phyloP scores from a whole-genome alignment of 1,140 invertebrate genomes.

The Phymastichus coffea region DNA sequence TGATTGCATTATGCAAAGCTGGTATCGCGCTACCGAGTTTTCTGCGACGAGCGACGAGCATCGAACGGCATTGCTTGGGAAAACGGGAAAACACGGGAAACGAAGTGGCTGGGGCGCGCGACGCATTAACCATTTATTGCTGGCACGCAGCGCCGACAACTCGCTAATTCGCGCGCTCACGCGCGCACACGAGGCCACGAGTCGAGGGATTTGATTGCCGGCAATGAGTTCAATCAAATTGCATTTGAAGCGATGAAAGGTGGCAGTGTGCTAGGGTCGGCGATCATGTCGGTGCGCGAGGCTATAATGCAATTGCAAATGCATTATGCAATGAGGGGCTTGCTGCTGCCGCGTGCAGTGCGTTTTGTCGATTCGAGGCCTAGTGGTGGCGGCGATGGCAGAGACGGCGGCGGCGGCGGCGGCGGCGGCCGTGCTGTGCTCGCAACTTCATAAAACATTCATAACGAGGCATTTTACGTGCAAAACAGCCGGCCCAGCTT shows the following conservation, averaged over 20 bases:
- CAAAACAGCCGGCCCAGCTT: constrained; percentile 23
- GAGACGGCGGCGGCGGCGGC: too few relatives aligned
- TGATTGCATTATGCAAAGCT: too few relatives aligned
- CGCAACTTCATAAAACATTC: constrained; percentile 36
- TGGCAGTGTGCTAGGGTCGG: neutral
- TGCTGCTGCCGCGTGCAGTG: neutral
- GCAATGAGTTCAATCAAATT: constrained; percentile 7
- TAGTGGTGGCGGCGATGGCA: neutral
- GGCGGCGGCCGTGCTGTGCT: neutral
- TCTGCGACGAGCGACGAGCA: too few relatives aligned
- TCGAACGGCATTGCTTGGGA: too few relatives aligned
- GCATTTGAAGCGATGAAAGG: constrained; percentile 7
- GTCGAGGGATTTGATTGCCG: neutral
- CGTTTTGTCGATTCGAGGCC: constrained; percentile 7
- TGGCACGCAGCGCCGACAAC: too few relatives aligned
- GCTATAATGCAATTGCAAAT: constrained; percentile 23
- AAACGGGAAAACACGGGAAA: too few relatives aligned
- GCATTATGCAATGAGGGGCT: constrained; percentile 24
- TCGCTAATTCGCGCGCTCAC: too few relatives aligned
- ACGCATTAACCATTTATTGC: too few relatives aligned
- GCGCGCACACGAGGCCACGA: too few relatives aligned
- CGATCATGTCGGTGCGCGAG: neutral
- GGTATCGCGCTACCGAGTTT: too few relatives aligned
- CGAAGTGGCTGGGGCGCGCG: too few relatives aligned
- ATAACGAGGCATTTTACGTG: constrained; percentile 33